Percentiles rank a stretch among this genome's conserved stretches.
Conservation (phyloP, 2,113 vertebrate species). For the Peromyscus polionotus region DNA sequence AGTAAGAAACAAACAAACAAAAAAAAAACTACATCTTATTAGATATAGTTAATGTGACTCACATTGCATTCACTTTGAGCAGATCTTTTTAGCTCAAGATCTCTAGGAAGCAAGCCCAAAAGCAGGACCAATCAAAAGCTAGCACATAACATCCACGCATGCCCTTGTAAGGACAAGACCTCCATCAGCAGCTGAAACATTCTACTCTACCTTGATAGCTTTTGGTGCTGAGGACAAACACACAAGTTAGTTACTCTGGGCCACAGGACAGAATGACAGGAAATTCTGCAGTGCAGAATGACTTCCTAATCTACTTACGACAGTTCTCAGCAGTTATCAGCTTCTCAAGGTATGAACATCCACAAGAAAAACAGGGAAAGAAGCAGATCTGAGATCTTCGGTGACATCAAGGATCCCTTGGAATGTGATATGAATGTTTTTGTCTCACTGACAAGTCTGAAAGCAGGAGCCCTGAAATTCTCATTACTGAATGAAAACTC, state of each 20-base stretch:
- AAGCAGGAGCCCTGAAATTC: background rate
- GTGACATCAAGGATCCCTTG: background rate
- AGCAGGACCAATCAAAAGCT: background rate
- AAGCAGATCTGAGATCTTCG: background rate
- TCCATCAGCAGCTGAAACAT: background rate
- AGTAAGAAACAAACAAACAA: too few relatives aligned
- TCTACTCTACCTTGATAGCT: background rate
- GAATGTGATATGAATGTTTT: background rate
- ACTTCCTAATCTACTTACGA: background rate
- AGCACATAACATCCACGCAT: background rate
- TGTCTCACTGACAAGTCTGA: background rate
- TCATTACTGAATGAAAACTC: background rate
- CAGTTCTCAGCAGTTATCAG: background rate
- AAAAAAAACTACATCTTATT: too few relatives aligned
- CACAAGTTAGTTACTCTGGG: background rate
- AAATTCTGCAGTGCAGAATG: background rate
- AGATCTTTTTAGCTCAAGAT: background rate
- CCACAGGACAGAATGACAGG: background rate
- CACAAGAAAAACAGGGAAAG: constrained; percentile 6
- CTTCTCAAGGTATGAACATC: background rate
- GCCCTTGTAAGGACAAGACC: background rate
- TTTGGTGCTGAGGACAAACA: background rate
- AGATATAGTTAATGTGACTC: background rate
- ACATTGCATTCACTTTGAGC: background rate
- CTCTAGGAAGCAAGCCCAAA: background rate